Base-by-base conservation (phyloP, 1,140 invertebrate species). In the Nylanderia fulva region DNA sequence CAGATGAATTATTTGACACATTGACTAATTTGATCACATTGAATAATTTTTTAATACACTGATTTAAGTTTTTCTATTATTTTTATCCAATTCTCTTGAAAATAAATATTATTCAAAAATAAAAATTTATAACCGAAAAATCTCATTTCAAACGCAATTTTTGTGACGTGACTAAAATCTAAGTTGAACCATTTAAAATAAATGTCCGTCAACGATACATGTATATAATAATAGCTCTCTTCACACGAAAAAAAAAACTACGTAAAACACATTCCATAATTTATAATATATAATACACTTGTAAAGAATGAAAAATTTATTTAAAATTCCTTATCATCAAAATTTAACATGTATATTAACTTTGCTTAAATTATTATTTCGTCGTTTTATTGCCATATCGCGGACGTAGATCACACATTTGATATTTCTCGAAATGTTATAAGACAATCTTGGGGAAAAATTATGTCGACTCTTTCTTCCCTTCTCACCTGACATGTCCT, bases 311-410 rank as follows among this genome's bases (percentile, higher is more conserved):
- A 21, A 39, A 33, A 33, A 2, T 61, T 61, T 29, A 2, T 45
- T 7, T 27, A 68, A 48, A 69, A 69, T 24, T 33, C 3, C 52
- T 48, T 52, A 71, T 33, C 0, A 54, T 9, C 27, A 18, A 6
- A 45, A 68, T 27, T 69, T 33, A 29, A 29, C 24, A 29, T 0
- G 0, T 18, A 29, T 15, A 52, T 3, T 9, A 8, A 42, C 18
- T 71, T 71, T 54, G 36, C 24, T 74, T 56, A 36, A 74, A 15
- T 56, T 29, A 74, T 56, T 13, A 54, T 56, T 33, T 54, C n/a
- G n/a, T 56, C n/a, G 24, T 56, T 72, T 72, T 33, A n/a, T 74
- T 74, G 71, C 9, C 29, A 29, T 74, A 24, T 74, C 24, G 21
- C 8, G 15, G 36, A 33, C 29, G 7, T 15, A 74, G 4, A n/a